Percentiles rank a stretch among this genome's conserved stretches.
Conservation (phyloP, 2,797 vertebrate genomes). For the Microhierax caerulescens region DNA sequence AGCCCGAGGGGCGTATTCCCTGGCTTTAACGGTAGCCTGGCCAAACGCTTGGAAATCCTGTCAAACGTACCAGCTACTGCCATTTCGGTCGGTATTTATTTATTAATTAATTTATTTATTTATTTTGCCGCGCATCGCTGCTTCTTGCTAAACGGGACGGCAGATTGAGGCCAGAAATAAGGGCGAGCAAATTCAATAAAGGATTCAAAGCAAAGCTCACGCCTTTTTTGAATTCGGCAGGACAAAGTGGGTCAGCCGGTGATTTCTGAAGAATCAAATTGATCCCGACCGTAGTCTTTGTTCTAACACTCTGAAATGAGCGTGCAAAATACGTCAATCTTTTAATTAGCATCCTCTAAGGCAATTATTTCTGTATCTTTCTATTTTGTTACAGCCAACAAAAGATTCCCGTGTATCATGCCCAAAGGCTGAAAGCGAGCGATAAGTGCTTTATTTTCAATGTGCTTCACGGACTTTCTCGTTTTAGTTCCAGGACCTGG, state of each 20-base stretch:
- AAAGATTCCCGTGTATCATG: neutral
- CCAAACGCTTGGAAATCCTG: neutral
- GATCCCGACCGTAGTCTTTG: neutral
- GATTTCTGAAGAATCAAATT: neutral
- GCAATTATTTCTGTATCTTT: neutral
- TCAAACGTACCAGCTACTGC: neutral
- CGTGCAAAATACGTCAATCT: neutral
- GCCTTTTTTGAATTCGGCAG: neutral
- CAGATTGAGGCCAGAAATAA: neutral
- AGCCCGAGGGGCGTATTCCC: neutral
- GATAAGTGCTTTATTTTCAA: neutral
- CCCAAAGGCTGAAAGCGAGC: neutral
- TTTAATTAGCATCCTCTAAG: neutral
- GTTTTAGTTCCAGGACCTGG: neutral
- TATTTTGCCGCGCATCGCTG: neutral
- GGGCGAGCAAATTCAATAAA: neutral
- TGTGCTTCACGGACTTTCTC: neutral
- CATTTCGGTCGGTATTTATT: neutral
- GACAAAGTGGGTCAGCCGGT: neutral
- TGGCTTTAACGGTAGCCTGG: neutral
- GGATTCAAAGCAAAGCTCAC: neutral
- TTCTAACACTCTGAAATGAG: neutral
- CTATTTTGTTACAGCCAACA: neutral
- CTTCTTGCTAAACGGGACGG: neutral
- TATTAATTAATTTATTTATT: neutral